These are phyloP conservation scores for Peromyscus aztecus DNA, from an alignment of 2,797 vertebrate species.

Conservation along the genomic window DNA sequence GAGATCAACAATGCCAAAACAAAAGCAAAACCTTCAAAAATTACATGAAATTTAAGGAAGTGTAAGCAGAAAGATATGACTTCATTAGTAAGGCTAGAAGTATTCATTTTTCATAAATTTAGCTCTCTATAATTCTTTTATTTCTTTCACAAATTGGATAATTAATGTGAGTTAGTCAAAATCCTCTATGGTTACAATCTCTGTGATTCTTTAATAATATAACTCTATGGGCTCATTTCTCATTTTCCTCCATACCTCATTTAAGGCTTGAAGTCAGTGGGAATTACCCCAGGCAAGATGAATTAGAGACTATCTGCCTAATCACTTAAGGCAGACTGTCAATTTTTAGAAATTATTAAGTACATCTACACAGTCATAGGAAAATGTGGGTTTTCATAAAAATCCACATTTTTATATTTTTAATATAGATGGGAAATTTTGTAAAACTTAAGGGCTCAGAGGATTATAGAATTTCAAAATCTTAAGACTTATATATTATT, in stretches of 20 bases:
- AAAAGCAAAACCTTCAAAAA: not conserved
- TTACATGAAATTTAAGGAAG: not conserved
- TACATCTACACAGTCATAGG: constrained; percentile 81
- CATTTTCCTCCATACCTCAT: constrained; percentile 84
- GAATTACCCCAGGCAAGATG: constrained; percentile 83
- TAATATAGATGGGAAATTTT: constrained; percentile 68
- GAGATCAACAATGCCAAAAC: not conserved
- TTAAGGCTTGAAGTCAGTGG: constrained; percentile 85
- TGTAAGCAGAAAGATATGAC: constrained; percentile 72
- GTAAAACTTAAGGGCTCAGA: constrained; percentile 70
- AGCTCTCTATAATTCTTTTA: constrained; percentile 81
- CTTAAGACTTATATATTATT: constrained; percentile 55
- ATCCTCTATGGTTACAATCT: constrained; percentile 82
- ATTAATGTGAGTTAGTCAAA: constrained; percentile 85
- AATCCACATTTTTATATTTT: constrained; percentile 80
- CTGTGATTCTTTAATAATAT: constrained; percentile 85
- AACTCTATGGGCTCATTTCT: constrained; percentile 82
- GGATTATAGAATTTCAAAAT: constrained; percentile 70
- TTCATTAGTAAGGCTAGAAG: constrained; percentile 73
- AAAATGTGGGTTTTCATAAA: constrained; percentile 83
- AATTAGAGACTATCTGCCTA: constrained; percentile 84
- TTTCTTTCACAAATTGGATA: constrained; percentile 86
- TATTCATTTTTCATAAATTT: constrained; percentile 80
- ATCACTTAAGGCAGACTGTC: constrained; percentile 85
- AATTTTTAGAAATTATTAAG: constrained; percentile 85